phyloP scores from a whole-genome alignment of 2,113 vertebrate species.

The Stegostoma tigrinum region DNA sequence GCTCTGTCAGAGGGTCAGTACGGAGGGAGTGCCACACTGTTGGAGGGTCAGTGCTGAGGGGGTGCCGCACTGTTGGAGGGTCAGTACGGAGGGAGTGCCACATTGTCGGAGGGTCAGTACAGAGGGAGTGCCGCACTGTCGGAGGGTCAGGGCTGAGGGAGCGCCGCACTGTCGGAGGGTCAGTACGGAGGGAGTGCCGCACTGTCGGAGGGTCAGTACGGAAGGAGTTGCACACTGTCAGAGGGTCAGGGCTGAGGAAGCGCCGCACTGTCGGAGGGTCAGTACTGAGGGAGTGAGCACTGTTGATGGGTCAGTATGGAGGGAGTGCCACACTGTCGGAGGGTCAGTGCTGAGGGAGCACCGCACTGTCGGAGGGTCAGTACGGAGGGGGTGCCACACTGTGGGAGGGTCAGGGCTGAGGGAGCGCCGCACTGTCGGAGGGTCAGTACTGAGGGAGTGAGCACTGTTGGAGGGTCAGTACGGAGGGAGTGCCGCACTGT shows the following conservation, averaged over 20 bases:
- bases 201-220: background rate
- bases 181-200: background rate
- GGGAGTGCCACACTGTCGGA: background rate
- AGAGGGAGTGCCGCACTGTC: background rate
- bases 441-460: background rate
- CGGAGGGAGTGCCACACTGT: background rate
- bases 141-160: background rate
- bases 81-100: background rate
- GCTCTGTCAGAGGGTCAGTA: no score
- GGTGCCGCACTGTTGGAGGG: background rate
- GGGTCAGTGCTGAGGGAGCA: background rate
- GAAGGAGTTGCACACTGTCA: background rate
- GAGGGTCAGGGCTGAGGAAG: background rate
- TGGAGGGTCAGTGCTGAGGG: background rate
- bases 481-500: background rate
- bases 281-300: background rate
- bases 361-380: background rate
- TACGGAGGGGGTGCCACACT: background rate
- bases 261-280: no score
- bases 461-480: background rate
- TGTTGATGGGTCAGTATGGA: background rate
- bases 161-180: background rate
- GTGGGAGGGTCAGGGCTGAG: background rate
- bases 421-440: background rate
- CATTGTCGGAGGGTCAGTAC: background rate